These are phyloP conservation scores for Bursaphelenchus okinawaensis DNA, from an alignment of 2,888 invertebrate species.

Conservation along the genomic window DNA sequence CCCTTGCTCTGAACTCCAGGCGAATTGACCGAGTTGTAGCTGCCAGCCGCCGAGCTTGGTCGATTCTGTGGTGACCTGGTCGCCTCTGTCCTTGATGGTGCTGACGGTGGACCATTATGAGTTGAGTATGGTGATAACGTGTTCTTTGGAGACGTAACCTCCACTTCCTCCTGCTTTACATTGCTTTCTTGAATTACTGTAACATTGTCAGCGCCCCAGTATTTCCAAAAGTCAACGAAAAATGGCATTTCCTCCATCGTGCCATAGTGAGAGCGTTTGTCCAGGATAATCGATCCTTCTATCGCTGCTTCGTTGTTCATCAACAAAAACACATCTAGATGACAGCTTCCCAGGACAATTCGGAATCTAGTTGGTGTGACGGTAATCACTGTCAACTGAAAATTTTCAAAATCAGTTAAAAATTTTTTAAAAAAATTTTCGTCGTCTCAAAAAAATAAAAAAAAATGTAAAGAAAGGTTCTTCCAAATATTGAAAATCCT, in stretches of 20 bases:
- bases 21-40: not conserved
- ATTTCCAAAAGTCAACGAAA: not conserved
- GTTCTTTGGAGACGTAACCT: not conserved
- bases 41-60: not conserved
- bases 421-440: not conserved
- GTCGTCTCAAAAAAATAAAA: too few species aligned
- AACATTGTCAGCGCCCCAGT: not conserved
- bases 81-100: not conserved
- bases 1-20: not conserved
- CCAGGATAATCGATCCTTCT: not conserved
- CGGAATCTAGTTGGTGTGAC: conserved; percentile 35
- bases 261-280: not conserved
- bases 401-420: not conserved
- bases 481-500: too few species aligned
- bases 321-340: conserved; percentile 41
- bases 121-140: not conserved
- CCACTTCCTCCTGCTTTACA: too few species aligned
- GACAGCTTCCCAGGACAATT: conserved; percentile 34
- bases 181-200: not conserved
- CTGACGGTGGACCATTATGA: not conserved
- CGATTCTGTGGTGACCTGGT: not conserved
- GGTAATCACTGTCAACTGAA: conserved; percentile 31
- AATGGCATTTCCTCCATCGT: not conserved
- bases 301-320: conserved; percentile 32
- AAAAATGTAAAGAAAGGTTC: too few species aligned